Evolutionary conservation across 2,113 vertebrate genomes (phyloP), one percentile per base, ranked within the genome.

Genomic region (Antennarius striatus): DNA sequence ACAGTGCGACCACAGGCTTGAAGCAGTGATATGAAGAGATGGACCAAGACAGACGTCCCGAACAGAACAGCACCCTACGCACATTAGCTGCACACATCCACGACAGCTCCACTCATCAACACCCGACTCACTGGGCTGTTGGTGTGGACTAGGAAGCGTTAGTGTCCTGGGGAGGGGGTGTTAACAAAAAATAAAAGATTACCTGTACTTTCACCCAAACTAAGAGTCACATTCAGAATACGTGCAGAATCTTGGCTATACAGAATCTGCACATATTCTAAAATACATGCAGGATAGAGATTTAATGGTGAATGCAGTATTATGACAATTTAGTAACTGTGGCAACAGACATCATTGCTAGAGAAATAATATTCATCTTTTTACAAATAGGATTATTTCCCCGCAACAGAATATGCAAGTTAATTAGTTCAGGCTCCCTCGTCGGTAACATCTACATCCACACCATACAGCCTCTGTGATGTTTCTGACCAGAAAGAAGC

Each of bases 1-100:
- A 10, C 15, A 49, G 30, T 32, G 63, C 57, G 47, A 52, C 47
- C 10, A 42, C 4, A 10, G 56, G 45, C 55, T 56, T 6, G 3
- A 40, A 74, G 56, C 77, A 2, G 16, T 30, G 36, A 53, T 29
- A 53, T 1, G 10, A 45, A 32, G 28, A 71, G 72, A 58, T 49
- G 36, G 45, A 47, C 51, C 6, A 45, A 46, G 50, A 49, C 29
- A 30, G 71, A 56, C 71, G 29, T 22, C 12, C 51, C 22, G 60
- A 65, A 30, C 12, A 15, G 60, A 22, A 22, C 22, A 22, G 22
- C 22, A 22, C 22, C 22, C 22, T 22, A 22, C 22, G 22, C 22
- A 22, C 22, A 22, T 46, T 51, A 54, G 56, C 56, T 28, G 53
- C 56, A 45, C 45, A 57, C 59, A 36, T 30, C 39, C 36, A 14